These are phyloP conservation scores for Osmerus mordax DNA, from an alignment of 2,113 vertebrate genomes.

Conservation along the genomic window DNA sequence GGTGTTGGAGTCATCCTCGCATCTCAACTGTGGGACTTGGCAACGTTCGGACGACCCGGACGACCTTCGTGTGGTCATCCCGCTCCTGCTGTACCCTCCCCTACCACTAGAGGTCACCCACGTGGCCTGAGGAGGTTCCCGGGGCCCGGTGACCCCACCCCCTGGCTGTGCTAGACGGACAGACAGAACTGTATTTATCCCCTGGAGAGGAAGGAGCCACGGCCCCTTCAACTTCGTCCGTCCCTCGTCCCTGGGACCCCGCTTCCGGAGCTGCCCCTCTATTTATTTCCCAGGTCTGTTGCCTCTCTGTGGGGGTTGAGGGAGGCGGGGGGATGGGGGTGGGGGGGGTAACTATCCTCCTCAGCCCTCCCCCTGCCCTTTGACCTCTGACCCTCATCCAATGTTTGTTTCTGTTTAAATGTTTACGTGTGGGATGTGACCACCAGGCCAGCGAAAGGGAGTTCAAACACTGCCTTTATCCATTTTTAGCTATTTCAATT, in stretches of 20 bases:
- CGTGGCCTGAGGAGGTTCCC: not conserved
- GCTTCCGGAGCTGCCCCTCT: not conserved
- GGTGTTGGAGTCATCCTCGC: not conserved
- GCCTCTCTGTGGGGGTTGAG: not conserved
- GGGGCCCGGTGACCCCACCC: not conserved
- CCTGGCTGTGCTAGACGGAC: no score
- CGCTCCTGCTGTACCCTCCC: not conserved
- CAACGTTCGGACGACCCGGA: not conserved
- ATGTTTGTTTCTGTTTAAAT: slow-evolving; percentile 24
- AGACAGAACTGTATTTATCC: no score
- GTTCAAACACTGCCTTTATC: slow-evolving; percentile 45
- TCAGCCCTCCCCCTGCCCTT: not conserved
- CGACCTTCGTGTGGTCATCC: no score
- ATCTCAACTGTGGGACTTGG: not conserved
- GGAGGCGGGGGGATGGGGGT: no score
- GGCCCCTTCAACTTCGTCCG: no score
- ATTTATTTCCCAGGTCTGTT: slow-evolving; percentile 27
- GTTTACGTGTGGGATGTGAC: slow-evolving; percentile 45
- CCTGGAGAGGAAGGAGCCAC: no score
- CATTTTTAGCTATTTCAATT: slow-evolving; percentile 49
- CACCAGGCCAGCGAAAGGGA: slow-evolving; percentile 19
- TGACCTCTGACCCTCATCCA: slow-evolving; percentile 8
- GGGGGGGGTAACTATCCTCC: not conserved
- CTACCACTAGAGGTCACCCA: not conserved
- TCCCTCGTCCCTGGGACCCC: not conserved